A percentile compares a stretch with the other conserved stretches of the same genome.
Evolutionary conservation across 2,888 invertebrate species (phyloP).

Genomic region (Platynereis dumerilii): DNA sequence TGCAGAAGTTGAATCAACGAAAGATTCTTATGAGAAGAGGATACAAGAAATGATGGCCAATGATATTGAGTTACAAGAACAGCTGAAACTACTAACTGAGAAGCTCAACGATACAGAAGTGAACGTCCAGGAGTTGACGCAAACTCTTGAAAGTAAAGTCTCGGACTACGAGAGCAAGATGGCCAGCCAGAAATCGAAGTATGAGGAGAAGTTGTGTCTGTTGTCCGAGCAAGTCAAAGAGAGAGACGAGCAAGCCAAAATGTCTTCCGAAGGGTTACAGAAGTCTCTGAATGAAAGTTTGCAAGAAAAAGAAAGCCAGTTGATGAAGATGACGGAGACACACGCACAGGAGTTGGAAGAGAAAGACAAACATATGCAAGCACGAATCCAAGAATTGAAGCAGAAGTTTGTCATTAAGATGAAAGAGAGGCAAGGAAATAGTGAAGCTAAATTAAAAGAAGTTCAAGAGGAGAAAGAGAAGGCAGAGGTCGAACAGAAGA

Average conservation of each 20-base stretch:
- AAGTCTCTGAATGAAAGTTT: constrained; percentile 19
- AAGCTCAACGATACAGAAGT: constrained; percentile 48
- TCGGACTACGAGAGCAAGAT: constrained; percentile 47
- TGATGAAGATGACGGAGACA: constrained; percentile 5
- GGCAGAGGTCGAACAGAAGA: not conserved
- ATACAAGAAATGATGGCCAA: constrained; percentile 41
- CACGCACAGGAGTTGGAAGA: constrained; percentile 12
- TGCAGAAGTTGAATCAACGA: constrained; percentile 18
- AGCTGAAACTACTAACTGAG: constrained; percentile 45
- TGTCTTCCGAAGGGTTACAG: constrained; percentile 39
- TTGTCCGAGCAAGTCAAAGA: constrained; percentile 18
- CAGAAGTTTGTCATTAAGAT: constrained; percentile 48
- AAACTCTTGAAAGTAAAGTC: constrained; percentile 49
- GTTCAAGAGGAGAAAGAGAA: constrained; percentile 34
- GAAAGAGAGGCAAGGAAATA: constrained; percentile 46
- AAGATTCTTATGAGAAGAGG: constrained; percentile 40
- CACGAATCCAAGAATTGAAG: constrained; percentile 47
- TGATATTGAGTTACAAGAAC: constrained; percentile 49
- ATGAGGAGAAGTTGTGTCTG: constrained; percentile 20
- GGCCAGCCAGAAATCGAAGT: constrained; percentile 15
- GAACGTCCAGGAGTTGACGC: constrained; percentile 50
- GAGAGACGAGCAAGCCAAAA: constrained; percentile 25
- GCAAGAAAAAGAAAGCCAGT: constrained; percentile 41
- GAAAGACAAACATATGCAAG: constrained; percentile 13
- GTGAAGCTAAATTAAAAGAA: constrained; percentile 32